Conservation (phyloP, 2,888 invertebrate species). For the Drosophila glabriapex region DNA sequence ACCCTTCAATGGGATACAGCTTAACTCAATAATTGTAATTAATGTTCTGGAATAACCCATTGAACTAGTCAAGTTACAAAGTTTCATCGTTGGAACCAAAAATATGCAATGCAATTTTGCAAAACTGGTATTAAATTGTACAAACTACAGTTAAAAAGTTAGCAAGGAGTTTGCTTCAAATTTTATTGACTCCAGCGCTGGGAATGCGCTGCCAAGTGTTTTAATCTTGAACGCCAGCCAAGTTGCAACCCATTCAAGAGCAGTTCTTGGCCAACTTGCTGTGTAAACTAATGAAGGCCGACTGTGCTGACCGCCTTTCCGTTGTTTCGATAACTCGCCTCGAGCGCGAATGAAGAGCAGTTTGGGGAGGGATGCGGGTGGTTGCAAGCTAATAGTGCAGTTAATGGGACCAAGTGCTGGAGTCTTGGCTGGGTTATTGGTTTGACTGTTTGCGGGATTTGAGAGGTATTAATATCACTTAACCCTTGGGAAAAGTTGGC, state of each 20-base stretch:
- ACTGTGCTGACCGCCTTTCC: constrained; percentile 61
- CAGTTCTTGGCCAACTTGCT: constrained; percentile 25
- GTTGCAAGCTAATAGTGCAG: constrained; percentile 49
- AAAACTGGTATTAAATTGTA: constrained; percentile 49
- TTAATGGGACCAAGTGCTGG: constrained; percentile 29
- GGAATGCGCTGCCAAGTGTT: constrained; percentile 38
- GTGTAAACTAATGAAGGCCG: constrained; percentile 69
- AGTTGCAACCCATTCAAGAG: constrained; percentile 26
- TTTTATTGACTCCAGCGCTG: constrained; percentile 40
- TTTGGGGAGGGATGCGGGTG: background rate
- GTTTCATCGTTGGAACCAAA: constrained; percentile 6
- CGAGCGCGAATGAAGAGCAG: background rate
- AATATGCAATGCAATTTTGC: constrained; percentile 39
- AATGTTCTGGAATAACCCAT: constrained; percentile 19
- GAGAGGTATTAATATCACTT: constrained; percentile 65
- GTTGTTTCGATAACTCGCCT: constrained; percentile 63
- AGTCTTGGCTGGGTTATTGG: constrained; percentile 7
- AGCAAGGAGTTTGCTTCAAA: constrained; percentile 30
- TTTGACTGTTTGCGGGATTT: constrained; percentile 19
- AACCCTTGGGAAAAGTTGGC: constrained; percentile 39
- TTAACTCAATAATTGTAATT: constrained; percentile 2
- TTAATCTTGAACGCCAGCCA: constrained; percentile 44
- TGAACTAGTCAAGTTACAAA: constrained; percentile 25
- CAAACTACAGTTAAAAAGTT: constrained; percentile 54
- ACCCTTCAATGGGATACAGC: background rate